These are phyloP conservation scores for Indri indri DNA, from an alignment of 2,113 vertebrate genomes.

Conservation along the genomic window DNA sequence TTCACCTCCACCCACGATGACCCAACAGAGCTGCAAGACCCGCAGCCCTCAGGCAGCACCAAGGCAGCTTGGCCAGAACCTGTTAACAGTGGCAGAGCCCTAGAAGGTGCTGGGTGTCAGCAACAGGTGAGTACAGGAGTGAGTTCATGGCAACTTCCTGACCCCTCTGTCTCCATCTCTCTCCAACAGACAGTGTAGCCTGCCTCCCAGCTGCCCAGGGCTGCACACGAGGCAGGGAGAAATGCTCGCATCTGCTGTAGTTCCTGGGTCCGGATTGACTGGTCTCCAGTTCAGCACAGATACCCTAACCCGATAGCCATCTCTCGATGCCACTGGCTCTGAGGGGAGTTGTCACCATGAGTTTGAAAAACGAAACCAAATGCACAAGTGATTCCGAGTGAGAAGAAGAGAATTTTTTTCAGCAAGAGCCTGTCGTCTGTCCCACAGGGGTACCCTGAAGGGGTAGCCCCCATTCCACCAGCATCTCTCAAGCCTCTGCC, in stretches of 20 bases:
- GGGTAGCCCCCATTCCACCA: too few species aligned
- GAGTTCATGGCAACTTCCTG: not conserved
- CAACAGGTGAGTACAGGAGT: not conserved
- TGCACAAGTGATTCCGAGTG: not conserved
- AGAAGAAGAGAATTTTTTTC: not conserved
- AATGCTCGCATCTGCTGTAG: not conserved
- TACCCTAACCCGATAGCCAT: not conserved
- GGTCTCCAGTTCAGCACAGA: not conserved
- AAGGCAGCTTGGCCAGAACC: not conserved
- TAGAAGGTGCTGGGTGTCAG: not conserved
- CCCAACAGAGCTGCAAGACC: not conserved
- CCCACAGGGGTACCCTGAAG: not conserved
- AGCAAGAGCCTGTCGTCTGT: not conserved
- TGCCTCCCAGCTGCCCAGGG: not conserved
- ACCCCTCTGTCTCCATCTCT: not conserved
- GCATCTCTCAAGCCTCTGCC: not conserved
- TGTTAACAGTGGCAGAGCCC: not conserved
- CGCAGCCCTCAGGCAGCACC: too few species aligned
- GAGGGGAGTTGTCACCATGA: not conserved
- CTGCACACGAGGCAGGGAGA: not conserved
- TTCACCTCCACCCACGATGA: not conserved
- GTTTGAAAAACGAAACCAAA: not conserved
- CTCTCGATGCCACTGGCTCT: not conserved
- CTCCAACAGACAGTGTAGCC: not conserved
- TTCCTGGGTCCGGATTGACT: not conserved